These are phyloP conservation scores for Orcinus orca DNA, from an alignment of 2,113 vertebrate species.

Conservation along the genomic window DNA sequence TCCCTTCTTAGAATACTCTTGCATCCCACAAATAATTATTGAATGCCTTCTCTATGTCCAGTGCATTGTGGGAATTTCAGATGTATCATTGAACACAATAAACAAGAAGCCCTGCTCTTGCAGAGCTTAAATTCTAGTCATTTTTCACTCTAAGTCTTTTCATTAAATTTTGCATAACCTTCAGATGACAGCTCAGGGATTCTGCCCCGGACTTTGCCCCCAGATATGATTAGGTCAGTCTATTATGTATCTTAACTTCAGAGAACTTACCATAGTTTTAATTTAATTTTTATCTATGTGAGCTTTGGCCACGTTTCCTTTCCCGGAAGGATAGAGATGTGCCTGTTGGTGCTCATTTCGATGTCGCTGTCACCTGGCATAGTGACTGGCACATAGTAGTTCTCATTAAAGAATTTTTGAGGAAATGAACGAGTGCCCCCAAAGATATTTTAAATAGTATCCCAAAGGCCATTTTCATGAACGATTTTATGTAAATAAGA, in stretches of 20 bases:
- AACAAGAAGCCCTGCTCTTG: background rate
- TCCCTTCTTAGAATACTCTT: background rate
- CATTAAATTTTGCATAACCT: background rate
- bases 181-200: background rate
- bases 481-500: background rate
- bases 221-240: background rate
- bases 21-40: background rate
- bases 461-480: background rate
- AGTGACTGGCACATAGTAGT: background rate
- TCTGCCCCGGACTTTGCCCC: background rate
- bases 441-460: background rate
- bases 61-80: background rate
- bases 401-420: background rate
- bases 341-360: background rate
- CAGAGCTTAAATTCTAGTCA: background rate
- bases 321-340: background rate
- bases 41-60: background rate
- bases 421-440: background rate
- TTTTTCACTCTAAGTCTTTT: background rate
- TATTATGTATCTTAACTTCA: background rate
- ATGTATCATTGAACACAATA: background rate
- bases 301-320: background rate
- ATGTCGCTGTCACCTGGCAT: background rate
- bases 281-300: background rate
- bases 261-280: background rate